Percentiles rank a stretch among this genome's conserved stretches.
Conservation (phyloP, 2,888 invertebrate genomes). For the Allygus modestus region DNA sequence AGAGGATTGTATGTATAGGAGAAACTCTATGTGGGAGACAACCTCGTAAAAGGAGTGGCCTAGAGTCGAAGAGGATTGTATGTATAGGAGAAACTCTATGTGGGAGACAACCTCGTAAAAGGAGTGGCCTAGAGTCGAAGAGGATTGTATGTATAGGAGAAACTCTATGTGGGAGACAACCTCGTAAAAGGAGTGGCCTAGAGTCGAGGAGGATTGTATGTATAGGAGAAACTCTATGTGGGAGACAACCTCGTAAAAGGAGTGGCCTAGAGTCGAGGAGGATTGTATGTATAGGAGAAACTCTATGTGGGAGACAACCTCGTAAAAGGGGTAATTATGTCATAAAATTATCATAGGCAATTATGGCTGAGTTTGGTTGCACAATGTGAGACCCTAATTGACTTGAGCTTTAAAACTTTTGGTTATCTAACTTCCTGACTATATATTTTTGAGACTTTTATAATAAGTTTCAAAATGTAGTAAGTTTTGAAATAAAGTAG, state of each 20-base stretch:
- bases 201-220: too few relatives aligned
- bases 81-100: too few relatives aligned
- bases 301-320: background rate
- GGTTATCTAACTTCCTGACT: too few relatives aligned
- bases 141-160: background rate
- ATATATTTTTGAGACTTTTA: too few relatives aligned
- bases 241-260: background rate
- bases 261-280: too few relatives aligned
- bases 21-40: too few relatives aligned
- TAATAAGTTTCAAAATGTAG: too few relatives aligned
- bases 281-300: background rate
- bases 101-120: background rate
- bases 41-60: background rate
- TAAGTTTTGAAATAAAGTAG: too few relatives aligned
- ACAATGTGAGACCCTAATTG: background rate
- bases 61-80: background rate
- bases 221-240: background rate
- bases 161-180: too few relatives aligned
- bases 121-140: background rate
- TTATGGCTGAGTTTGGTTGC: background rate
- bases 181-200: background rate
- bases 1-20: slow-evolving; percentile 1
- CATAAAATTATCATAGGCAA: slow-evolving; percentile 24
- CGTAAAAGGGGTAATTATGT: slow-evolving; percentile 33
- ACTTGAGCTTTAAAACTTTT: too few relatives aligned